These are phyloP conservation scores for Cuniculus paca DNA, from an alignment of 2,797 vertebrate species.

Conservation along the genomic window DNA sequence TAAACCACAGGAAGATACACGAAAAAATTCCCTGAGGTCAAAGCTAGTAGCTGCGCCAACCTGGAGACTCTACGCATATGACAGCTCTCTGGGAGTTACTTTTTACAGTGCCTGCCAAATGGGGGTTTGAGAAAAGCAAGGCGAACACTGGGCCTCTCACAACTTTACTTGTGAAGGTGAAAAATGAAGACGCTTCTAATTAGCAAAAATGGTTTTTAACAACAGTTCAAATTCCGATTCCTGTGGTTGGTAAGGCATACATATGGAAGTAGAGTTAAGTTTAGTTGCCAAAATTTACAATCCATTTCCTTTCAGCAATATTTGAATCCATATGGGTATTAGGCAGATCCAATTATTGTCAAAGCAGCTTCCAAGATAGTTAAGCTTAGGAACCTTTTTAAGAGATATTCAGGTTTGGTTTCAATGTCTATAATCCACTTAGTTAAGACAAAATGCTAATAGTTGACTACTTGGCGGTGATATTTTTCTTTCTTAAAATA, in stretches of 20 bases:
- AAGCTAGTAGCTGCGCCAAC: conserved; percentile 87
- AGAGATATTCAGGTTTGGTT: conserved; percentile 70
- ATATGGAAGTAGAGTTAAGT: conserved; percentile 66
- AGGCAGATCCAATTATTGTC: conserved; percentile 89
- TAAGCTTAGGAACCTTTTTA: conserved; percentile 79
- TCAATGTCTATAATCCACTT: conserved; percentile 68
- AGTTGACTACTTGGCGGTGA: conserved; percentile 1
- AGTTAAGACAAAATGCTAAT: conserved; percentile 60
- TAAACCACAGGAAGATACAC: conserved; percentile 81
- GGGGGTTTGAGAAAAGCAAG: conserved; percentile 83
- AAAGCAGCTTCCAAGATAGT: conserved; percentile 79
- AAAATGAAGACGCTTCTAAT: conserved; percentile 88
- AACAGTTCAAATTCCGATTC: conserved; percentile 83
- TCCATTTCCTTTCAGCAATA: conserved; percentile 86
- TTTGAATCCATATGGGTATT: conserved; percentile 86
- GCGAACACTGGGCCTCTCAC: conserved; percentile 75
- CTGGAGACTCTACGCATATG: conserved; percentile 80
- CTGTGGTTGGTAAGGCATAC: conserved; percentile 83
- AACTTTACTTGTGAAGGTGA: conserved; percentile 87
- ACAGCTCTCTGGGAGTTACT: conserved; percentile 79
- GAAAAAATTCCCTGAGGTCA: conserved; percentile 88
- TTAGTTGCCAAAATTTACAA: conserved; percentile 82
- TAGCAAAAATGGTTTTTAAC: conserved; percentile 86
- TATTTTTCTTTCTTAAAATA: conserved; percentile 33
- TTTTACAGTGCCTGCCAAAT: conserved; percentile 81